Evolutionary conservation across 2,113 vertebrate genomes (phyloP).

Genomic region (Nothoprocta perdicaria): DNA sequence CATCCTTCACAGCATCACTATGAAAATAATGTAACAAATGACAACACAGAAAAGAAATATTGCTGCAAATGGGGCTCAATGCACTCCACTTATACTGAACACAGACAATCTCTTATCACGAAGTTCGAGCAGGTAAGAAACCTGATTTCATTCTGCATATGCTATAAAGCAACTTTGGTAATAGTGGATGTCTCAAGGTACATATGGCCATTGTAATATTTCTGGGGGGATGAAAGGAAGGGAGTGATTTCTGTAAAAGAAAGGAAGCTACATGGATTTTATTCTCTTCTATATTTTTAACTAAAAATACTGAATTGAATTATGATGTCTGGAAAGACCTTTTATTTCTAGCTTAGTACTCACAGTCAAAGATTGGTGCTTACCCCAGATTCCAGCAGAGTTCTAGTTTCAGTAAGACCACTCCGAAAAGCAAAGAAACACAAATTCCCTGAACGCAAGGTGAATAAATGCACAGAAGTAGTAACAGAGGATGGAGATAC

Average conservation of each 20-base stretch:
- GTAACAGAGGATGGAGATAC: neutral
- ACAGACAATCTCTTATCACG: neutral
- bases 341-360: neutral
- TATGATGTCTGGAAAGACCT: neutral
- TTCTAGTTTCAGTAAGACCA: neutral
- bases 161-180: neutral
- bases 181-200: neutral
- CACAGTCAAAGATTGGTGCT: neutral
- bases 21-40: neutral
- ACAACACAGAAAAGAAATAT: neutral
- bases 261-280: neutral
- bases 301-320: conserved; percentile 1
- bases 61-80: neutral
- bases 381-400: neutral
- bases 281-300: neutral
- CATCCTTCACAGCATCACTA: neutral
- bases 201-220: neutral
- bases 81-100: neutral
- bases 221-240: neutral
- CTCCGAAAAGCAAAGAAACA: conserved; percentile 35
- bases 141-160: neutral
- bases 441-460: conserved; percentile 70
- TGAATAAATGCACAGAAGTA: conserved; percentile 15
- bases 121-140: neutral
- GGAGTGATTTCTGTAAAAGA: neutral